Evolutionary conservation across 2,888 invertebrate species (phyloP), one percentile per base, ranked within the genome.

Genomic region (Sinhomidia bicolor): DNA sequence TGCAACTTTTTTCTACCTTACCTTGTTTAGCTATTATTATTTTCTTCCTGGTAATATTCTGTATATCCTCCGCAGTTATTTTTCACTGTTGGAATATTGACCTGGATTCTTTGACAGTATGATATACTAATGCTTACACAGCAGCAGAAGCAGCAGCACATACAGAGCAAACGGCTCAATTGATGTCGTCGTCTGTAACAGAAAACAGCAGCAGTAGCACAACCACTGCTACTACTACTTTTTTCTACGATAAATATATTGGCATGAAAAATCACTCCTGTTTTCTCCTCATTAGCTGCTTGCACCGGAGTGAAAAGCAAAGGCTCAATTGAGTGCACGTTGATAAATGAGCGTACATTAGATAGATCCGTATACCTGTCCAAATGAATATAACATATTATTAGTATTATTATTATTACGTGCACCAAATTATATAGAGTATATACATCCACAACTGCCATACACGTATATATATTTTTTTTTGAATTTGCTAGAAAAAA

Each of bases 231-330:
- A n/a, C n/a, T n/a, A n/a, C n/a, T n/a, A n/a, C n/a, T n/a, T n/a
- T n/a, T n/a, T n/a, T 36, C 36, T 36, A 74, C 47, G 47, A 47
- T 74, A 47, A 47, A 74, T 47, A 47, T 74, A 74, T 74, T 74
- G 47, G 23, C 74, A 74, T 74, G 74, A 74, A 74, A 74, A 74
- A 74, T 74, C 47, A 26, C 47, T 47, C 26, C 74, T 74, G 74
- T 74, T 74, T 74, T 74, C 74, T 47, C 47, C 74, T 74, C 74
- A 74, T 74, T 74, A 74, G 74, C 74, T 74, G 20, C 74, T 44
- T 44, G 44, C 26, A 20, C 74, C 26, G n/a, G 74, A 51, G 47
- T 74, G 74, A 47, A 74, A 26, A 20, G 57, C 57, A 20, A 36
- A 9, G 17, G 9, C 32, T 65, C 32, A 68, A 32, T 71, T 74